Base-by-base conservation (phyloP, 2,797 vertebrate genomes). In the Gobionotothen gibberifrons region DNA sequence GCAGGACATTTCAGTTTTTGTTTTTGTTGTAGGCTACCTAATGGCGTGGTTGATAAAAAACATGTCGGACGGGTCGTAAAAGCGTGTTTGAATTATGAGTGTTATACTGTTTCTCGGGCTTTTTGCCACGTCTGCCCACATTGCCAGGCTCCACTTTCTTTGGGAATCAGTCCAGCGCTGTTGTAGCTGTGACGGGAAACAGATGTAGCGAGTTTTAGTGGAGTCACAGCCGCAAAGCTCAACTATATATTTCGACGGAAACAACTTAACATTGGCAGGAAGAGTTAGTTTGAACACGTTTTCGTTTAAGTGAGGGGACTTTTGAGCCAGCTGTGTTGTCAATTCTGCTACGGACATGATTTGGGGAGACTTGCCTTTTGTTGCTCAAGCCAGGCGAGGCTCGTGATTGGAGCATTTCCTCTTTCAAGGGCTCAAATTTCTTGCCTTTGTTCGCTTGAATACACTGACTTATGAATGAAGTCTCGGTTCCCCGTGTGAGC, bases 381-480 rank as follows among this genome's bases (percentile, higher is more conserved):
- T 86, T 39, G 61, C 86, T 90, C 72, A 83, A 70, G 63, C 86
- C 85, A 83, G 72, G 79, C 61, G 79, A 85, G 73, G 62, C 66
- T 84, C 68, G 55, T 86, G 94, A 96, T 95, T 95, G 95, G 95
- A 88, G 78, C 79, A 84, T 94, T 95, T 94, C 91, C 91, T 93
- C 93, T 94, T 93, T 94, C 93, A 92, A 73, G 88, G 82, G 92
- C 90, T 96, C 94, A 69, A 67, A 91, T 96, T 95, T 95, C 94
- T 90, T 69, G 81, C 76, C 90, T 95, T 96, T 95, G 92, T 94
- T 90, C 86, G 81, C 66, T 82, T 93, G 93, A 95, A 94, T 94
- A 86, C 91, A 82, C 89, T 74, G 89, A 93, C 93, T 95, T 93
- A 92, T 95, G 95, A 96, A 95, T 96, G 95, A 95, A 95, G 93